These are phyloP conservation scores for Papilio dardanus DNA, from an alignment of 1,140 invertebrate genomes.

Conservation along the genomic window DNA sequence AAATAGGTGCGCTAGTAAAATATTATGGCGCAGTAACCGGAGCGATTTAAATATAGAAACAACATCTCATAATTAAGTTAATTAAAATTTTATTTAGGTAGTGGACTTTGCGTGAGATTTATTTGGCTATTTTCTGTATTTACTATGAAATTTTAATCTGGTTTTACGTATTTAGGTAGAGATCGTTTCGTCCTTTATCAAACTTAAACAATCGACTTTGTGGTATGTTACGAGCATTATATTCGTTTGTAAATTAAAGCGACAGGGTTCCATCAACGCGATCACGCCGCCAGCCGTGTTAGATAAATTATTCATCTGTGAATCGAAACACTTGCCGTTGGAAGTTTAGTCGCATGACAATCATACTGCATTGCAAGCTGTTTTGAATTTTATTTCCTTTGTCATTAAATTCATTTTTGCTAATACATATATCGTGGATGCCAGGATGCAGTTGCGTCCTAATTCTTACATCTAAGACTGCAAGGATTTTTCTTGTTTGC, in stretches of 20 bases:
- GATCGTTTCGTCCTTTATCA: neutral
- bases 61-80: conserved; percentile 7
- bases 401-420: neutral
- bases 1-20: conserved; percentile 26
- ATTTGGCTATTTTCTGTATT: neutral
- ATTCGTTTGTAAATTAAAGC: conserved; percentile 24
- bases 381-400: neutral
- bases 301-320: conserved; percentile 38
- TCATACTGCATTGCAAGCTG: neutral
- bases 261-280: neutral
- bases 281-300: conserved; percentile 27
- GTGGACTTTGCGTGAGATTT: neutral
- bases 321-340: conserved; percentile 30
- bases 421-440: neutral
- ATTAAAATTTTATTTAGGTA: conserved; percentile 3
- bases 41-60: neutral
- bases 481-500: neutral
- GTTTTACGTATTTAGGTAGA: neutral
- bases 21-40: conserved; percentile 21
- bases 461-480: neutral
- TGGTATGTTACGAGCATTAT: neutral
- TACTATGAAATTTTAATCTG: no score
- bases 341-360: conserved; percentile 7
- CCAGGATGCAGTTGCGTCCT: neutral
- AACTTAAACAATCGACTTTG: neutral